Evolutionary conservation across 1,140 invertebrate species (phyloP).

Genomic region (Pseudobourletiella spinata): DNA sequence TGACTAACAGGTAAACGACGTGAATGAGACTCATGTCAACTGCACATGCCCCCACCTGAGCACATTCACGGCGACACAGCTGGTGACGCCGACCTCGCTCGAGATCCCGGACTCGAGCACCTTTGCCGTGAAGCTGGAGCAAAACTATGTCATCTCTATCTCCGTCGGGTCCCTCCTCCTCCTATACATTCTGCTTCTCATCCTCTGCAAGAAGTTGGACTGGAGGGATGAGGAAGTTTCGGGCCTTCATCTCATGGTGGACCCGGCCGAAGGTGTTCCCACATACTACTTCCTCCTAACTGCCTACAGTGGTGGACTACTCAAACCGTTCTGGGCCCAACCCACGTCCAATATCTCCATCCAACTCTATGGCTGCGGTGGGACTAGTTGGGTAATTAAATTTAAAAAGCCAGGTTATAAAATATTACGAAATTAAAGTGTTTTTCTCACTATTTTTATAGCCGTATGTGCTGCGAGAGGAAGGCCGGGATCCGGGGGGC

Average conservation of each 20-base stretch:
- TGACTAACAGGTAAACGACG: neutral
- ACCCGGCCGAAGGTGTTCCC: too few relatives aligned
- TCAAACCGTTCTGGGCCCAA: too few relatives aligned
- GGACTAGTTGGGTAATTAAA: neutral
- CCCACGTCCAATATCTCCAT: neutral
- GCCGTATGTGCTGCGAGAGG: neutral
- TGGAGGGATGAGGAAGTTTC: neutral
- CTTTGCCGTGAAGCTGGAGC: neutral
- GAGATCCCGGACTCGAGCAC: neutral
- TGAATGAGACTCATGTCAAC: neutral
- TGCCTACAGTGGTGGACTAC: too few relatives aligned
- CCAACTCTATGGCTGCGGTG: neutral
- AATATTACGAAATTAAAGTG: too few relatives aligned
- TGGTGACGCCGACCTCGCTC: neutral
- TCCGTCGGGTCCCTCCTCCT: neutral
- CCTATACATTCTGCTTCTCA: neutral
- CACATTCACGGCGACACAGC: neutral
- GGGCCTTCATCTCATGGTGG: neutral
- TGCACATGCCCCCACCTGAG: neutral
- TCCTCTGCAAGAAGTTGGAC: neutral
- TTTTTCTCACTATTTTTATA: too few relatives aligned
- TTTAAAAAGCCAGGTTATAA: too few relatives aligned
- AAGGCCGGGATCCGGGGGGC: neutral
- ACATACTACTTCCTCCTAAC: too few relatives aligned
- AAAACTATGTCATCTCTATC: neutral